Evolutionary conservation across 2,888 invertebrate species (phyloP).

Genomic region (Icerya purchasi): DNA sequence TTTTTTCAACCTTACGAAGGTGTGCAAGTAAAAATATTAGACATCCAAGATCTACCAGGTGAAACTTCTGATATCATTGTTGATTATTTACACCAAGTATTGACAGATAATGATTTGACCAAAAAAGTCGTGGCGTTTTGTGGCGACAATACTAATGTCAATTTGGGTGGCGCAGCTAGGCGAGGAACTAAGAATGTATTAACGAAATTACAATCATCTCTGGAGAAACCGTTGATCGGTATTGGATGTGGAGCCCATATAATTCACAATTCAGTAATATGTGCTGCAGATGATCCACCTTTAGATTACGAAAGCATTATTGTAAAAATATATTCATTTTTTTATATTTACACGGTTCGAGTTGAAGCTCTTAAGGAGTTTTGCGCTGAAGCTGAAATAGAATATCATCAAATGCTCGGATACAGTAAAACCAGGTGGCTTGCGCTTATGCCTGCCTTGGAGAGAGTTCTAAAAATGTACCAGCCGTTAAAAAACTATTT

Average conservation of each 20-base stretch:
- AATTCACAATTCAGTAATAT: constrained; percentile 19
- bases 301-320: neutral
- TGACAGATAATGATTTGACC: constrained; percentile 4
- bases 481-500: neutral
- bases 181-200: no score
- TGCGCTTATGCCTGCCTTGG: neutral
- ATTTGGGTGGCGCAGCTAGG: no score
- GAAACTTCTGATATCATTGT: constrained; percentile 11
- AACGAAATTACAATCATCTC: no score
- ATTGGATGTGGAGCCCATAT: constrained; percentile 23
- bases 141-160: constrained; percentile 14
- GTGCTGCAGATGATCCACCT: neutral
- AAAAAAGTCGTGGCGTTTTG: constrained; percentile 11
- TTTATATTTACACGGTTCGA: constrained; percentile 23
- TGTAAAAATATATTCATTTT: constrained; percentile 16
- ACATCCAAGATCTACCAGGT: constrained; percentile 10
- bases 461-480: neutral
- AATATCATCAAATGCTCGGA: neutral
- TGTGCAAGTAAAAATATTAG: constrained; percentile 13
- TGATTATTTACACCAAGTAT: constrained; percentile 10
- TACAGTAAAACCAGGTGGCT: neutral
- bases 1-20: constrained; percentile 8
- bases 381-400: constrained; percentile 11
- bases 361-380: constrained; percentile 18
- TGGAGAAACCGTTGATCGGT: constrained; percentile 17